These are phyloP conservation scores for Xiphophorus maculatus DNA, from an alignment of 2,113 vertebrate genomes.

Conservation along the genomic window DNA sequence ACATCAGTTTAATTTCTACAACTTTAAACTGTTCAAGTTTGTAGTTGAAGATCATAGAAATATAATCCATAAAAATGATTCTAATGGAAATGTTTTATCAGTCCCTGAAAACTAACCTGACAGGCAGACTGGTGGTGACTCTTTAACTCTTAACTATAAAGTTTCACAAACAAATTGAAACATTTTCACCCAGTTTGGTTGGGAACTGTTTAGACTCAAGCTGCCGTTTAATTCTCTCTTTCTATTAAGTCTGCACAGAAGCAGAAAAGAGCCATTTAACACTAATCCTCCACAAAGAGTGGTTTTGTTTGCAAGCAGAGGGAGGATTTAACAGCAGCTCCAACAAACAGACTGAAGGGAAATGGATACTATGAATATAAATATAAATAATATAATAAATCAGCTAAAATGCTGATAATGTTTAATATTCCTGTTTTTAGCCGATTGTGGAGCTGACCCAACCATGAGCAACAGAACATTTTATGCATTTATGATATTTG, in stretches of 20 bases:
- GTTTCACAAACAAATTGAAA: constrained; percentile 22
- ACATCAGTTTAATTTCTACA: no score
- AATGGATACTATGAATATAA: no score
- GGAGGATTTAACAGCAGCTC: constrained; percentile 69
- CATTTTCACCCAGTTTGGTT: constrained; percentile 39
- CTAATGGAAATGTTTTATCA: no score
- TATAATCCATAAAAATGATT: no score
- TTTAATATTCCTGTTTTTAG: not conserved
- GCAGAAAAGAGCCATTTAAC: constrained; percentile 59
- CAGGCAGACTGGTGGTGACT: not conserved
- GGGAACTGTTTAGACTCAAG: constrained; percentile 45
- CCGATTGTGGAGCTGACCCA: not conserved
- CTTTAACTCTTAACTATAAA: not conserved
- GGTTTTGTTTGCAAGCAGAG: constrained; percentile 58
- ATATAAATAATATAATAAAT: no score
- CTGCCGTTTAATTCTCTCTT: constrained; percentile 49
- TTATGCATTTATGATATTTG: no score
- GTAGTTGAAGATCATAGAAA: no score
- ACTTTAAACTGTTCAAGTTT: no score
- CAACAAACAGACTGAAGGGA: constrained; percentile 50
- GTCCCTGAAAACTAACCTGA: no score
- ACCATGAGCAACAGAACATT: not conserved
- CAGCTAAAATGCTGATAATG: no score
- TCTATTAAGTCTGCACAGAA: constrained; percentile 57
- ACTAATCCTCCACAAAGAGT: constrained; percentile 68